Base-by-base conservation (phyloP, 1,140 invertebrate genomes). In the Diplogasteroides magnus region DNA sequence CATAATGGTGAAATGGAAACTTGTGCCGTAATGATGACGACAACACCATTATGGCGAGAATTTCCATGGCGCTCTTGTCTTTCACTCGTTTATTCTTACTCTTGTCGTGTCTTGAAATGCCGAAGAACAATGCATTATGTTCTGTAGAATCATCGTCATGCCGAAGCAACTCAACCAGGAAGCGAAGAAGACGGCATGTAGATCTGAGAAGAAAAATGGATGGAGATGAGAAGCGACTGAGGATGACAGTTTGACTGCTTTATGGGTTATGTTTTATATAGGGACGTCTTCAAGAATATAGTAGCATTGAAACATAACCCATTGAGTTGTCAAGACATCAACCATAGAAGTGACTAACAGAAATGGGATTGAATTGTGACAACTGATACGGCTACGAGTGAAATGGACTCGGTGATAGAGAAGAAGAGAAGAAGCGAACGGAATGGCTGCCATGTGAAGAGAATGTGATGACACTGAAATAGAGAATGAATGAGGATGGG, bases 121-220 rank as follows among this genome's bases (percentile, higher is more conserved):
- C 31, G 81, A 77, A 58, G 71, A 77, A 59, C 79, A 70, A 37
- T 80, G 78, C 2, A 81, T 61, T 32, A 81, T 72, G 0, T 71
- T 69, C 58, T 82, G 82, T 64, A 82, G 76, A 6, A 82, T 69
- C 78, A 81, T 82, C 32, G 82, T 81, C 59, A 82, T 82, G 58
- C 75, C 77, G 64, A 81, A 78, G 19, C 55, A 56, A 56, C 73
- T 76, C 1, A 81, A 69, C 80, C 80, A 82, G 3, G 82, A 62
- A 13, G 74, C 68, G 56, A 77, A 81, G 25, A 55, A 71, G 37
- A 77, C 31, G 6, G 80, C 79, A 61, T 81, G 78, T 25, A 81
- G 69, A 19, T 71, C 78, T 78, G 37, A 77, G 73, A 77, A 68
- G 27, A 48, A 27, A 37, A 23, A 27, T 67, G 23, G 26, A 68